A percentile compares a stretch with the other conserved stretches of the same genome.
phyloP scores from a whole-genome alignment of 1,140 invertebrate species.

The Drosophila nigrodunni region DNA sequence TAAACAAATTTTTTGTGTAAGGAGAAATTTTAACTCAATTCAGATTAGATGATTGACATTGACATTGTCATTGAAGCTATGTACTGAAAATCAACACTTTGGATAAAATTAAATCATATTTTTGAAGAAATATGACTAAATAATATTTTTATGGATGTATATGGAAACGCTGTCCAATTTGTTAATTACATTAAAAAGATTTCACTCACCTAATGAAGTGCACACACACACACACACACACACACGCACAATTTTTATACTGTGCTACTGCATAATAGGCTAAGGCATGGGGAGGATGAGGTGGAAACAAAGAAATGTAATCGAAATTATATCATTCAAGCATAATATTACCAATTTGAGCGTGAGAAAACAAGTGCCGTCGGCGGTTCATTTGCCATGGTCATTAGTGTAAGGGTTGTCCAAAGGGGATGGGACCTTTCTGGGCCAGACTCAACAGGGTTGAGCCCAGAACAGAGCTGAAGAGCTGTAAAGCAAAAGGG shows the following conservation, averaged over 20 bases:
- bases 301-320: background rate
- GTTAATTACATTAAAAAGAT: background rate
- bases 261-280: background rate
- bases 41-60: too few relatives aligned
- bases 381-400: conserved; percentile 53
- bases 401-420: conserved; percentile 55
- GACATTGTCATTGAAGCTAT: too few relatives aligned
- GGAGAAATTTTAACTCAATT: too few relatives aligned
- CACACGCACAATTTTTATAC: background rate
- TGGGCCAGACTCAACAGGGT: background rate
- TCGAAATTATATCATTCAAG: conserved; percentile 20
- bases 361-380: conserved; percentile 55
- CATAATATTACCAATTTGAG: conserved; percentile 47
- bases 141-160: too few relatives aligned
- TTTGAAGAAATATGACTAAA: too few relatives aligned
- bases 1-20: too few relatives aligned
- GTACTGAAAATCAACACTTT: too few relatives aligned
- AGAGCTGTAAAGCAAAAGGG: background rate
- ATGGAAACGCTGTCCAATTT: background rate
- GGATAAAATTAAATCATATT: too few relatives aligned
- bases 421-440: too few relatives aligned
- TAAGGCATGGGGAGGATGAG: background rate
- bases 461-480: background rate
- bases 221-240: background rate
- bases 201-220: too few relatives aligned